These are phyloP conservation scores for Zaprionus africanus DNA, from an alignment of 1,140 invertebrate species.

Conservation along the genomic window DNA sequence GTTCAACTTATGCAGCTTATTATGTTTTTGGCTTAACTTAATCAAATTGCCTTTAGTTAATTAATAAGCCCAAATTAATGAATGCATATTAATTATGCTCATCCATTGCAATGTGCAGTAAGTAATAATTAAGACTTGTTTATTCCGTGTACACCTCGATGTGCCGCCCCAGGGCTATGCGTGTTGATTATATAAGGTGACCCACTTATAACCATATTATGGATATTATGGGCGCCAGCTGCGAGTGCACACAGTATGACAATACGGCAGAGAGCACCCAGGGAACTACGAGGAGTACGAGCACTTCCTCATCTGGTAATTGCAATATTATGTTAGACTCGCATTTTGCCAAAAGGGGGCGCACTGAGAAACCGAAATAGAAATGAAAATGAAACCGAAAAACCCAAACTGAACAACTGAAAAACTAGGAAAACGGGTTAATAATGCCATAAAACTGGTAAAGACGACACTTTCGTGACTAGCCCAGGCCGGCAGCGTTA, in stretches of 20 bases:
- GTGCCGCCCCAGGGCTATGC: neutral
- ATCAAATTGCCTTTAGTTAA: neutral
- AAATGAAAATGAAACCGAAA: constrained; percentile 22
- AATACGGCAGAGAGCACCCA: neutral
- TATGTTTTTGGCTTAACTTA: neutral
- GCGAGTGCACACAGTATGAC: neutral
- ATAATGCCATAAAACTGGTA: constrained; percentile 77
- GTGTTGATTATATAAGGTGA: constrained; percentile 31
- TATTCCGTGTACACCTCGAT: neutral
- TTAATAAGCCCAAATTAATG: neutral
- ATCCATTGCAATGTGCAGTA: neutral
- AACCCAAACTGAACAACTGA: constrained; percentile 16
- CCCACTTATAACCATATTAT: constrained; percentile 23
- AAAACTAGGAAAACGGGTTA: constrained; percentile 80
- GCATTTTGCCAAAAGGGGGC: constrained; percentile 38
- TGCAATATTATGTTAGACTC: constrained; percentile 70
- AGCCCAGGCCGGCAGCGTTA: constrained; percentile 39
- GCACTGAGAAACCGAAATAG: constrained; percentile 48
- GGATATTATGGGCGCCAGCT: constrained; percentile 12
- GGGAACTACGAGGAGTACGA: constrained; percentile 25
- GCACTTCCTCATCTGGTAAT: constrained; percentile 68
- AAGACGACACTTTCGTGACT: constrained; percentile 82
- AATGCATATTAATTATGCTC: neutral
- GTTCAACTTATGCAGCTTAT: too few relatives aligned
- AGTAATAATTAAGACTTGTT: constrained; percentile 7